Conservation (phyloP, 2,888 invertebrate genomes). For the Nemotelus pantherinus region DNA sequence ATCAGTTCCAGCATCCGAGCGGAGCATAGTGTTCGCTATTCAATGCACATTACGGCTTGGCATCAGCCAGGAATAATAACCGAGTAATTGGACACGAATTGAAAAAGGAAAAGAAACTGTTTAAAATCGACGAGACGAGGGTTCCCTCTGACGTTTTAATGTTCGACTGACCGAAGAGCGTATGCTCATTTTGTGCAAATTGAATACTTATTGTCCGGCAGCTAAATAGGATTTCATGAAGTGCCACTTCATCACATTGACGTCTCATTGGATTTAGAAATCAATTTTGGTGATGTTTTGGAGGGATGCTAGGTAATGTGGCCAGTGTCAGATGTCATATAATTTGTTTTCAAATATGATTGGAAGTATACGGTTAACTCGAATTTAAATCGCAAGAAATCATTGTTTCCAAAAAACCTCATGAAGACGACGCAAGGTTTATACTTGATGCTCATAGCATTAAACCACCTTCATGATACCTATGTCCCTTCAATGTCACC, state of each 20-base stretch:
- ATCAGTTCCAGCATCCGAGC: not conserved
- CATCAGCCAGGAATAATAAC: conserved; percentile 44
- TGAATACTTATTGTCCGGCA: conserved; percentile 44
- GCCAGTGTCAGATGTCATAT: too few species aligned
- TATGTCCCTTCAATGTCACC: too few species aligned
- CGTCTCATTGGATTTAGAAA: conserved; percentile 35
- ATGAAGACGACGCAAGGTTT: too few species aligned
- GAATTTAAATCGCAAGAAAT: too few species aligned
- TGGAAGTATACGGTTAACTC: too few species aligned
- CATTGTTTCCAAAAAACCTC: too few species aligned
- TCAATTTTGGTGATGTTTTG: too few species aligned
- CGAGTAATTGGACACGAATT: conserved; percentile 45
- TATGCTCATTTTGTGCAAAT: conserved; percentile 45
- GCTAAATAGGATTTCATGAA: conserved; percentile 45
- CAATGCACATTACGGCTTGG: not conserved
- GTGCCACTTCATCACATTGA: conserved; percentile 45
- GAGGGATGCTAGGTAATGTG: too few species aligned
- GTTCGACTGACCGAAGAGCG: conserved; percentile 1
- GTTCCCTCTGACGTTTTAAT: conserved; percentile 19
- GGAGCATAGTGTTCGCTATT: conserved; percentile 34
- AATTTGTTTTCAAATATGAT: too few species aligned
- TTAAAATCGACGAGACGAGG: conserved; percentile 22
- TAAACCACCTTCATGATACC: too few species aligned
- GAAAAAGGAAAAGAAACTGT: conserved; percentile 31
- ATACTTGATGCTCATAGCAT: too few species aligned